Percentiles rank a stretch among this genome's conserved stretches.
Conservation (phyloP, 2,797 vertebrate genomes). For the Microchirus variegatus region DNA sequence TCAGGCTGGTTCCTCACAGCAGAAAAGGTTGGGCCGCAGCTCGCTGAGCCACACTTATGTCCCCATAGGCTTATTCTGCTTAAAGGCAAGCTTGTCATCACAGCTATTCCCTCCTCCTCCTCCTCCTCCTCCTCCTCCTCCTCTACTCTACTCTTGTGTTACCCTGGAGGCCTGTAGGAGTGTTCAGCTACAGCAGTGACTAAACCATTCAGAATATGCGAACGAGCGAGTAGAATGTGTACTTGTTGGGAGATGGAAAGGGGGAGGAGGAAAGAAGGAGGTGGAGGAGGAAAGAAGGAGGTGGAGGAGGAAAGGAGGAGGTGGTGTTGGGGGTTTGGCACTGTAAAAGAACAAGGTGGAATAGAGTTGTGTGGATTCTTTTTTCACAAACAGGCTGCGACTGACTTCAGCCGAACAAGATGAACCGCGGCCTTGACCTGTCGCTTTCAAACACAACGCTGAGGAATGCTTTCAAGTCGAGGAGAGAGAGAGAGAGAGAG, state of each 20-base stretch:
- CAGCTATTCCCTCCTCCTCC: slow-evolving; percentile 66
- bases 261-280: slow-evolving; percentile 74
- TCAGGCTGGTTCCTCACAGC: slow-evolving; percentile 40
- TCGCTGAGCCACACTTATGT: slow-evolving; percentile 66
- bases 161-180: slow-evolving; percentile 76
- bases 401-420: slow-evolving; percentile 30
- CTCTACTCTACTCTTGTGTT: slow-evolving; percentile 39
- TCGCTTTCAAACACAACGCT: slow-evolving; percentile 29
- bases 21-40: slow-evolving; percentile 36
- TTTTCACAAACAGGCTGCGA: slow-evolving; percentile 54
- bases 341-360: slow-evolving; percentile 62
- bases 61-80: slow-evolving; percentile 74
- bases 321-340: slow-evolving; percentile 53
- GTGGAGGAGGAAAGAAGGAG: slow-evolving; percentile 54
- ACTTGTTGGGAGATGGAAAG: slow-evolving; percentile 71
- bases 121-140: background rate
- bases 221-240: slow-evolving; percentile 69
- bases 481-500: slow-evolving; percentile 4
- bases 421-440: slow-evolving; percentile 30
- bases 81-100: slow-evolving; percentile 81
- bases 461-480: slow-evolving; percentile 56
- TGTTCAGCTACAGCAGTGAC: slow-evolving; percentile 76
- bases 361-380: slow-evolving; percentile 12
- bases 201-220: slow-evolving; percentile 81
- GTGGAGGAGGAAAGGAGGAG: slow-evolving; percentile 59